A percentile compares a stretch with the other conserved stretches of the same genome.
These are phyloP conservation scores for Agonopterix subpropinquella DNA, from an alignment of 2,888 invertebrate genomes.

Conservation along the genomic window DNA sequence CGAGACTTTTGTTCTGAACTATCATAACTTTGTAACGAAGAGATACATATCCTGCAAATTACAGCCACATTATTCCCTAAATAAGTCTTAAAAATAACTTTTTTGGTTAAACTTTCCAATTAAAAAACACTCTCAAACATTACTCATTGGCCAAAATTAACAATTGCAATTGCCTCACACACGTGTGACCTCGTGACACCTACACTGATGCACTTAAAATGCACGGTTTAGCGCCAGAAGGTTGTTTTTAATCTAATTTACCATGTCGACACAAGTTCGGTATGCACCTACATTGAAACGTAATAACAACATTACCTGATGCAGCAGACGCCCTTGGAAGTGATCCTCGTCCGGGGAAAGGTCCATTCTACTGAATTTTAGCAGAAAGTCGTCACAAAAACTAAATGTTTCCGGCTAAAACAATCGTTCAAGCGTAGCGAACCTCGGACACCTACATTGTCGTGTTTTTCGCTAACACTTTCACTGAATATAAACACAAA, in stretches of 20 bases:
- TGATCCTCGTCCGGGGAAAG: conserved; percentile 88
- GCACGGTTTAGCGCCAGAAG: background rate
- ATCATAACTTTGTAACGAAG: no score
- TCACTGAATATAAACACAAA: background rate
- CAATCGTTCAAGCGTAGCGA: conserved; percentile 52
- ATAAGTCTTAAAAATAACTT: no score
- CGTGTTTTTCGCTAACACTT: background rate
- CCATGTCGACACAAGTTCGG: conserved; percentile 1
- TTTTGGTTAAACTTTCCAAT: no score
- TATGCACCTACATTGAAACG: background rate
- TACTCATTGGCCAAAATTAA: no score
- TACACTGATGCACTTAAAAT: no score
- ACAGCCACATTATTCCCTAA: no score
- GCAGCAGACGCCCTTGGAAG: conserved; percentile 85
- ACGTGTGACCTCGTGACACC: no score
- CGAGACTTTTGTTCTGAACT: no score
- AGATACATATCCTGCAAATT: no score
- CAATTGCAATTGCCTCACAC: no score
- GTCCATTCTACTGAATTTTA: conserved; percentile 62
- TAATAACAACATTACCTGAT: conserved; percentile 73
- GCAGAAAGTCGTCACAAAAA: conserved; percentile 29
- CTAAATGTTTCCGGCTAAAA: conserved; percentile 43
- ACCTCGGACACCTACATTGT: conserved; percentile 10
- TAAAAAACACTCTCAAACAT: no score
- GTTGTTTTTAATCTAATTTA: conserved; percentile 9